Conservation (phyloP, 2,888 invertebrate genomes). For the Craniophora ligustri region DNA sequence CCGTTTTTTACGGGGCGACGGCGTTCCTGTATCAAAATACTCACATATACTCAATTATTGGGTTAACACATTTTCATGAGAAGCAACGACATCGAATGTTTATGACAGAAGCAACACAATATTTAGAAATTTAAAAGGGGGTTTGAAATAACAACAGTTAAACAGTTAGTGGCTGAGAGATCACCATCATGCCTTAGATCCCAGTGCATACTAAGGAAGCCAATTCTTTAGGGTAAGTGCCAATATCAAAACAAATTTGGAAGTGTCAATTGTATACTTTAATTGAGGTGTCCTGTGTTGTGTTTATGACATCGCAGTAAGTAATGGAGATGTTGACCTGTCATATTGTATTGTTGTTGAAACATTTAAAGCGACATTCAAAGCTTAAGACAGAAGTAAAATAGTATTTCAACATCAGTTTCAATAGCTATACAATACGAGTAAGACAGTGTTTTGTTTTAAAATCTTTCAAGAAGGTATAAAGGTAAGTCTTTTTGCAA, state of each 20-base stretch:
- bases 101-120: conserved; percentile 73
- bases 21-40: conserved; percentile 89
- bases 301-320: conserved; percentile 40
- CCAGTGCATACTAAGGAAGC: conserved; percentile 81
- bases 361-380: conserved; percentile 48
- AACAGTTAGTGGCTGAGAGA: conserved; percentile 57
- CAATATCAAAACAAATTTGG: conserved; percentile 60
- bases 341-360: conserved; percentile 52
- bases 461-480: not conserved
- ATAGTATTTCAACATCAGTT: conserved; percentile 29
- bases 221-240: conserved; percentile 78
- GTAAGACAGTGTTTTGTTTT: conserved; percentile 44
- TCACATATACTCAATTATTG: conserved; percentile 47
- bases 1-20: conserved; percentile 93
- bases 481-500: not conserved
- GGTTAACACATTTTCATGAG: conserved; percentile 52
- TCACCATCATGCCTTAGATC: conserved; percentile 71
- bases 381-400: conserved; percentile 44
- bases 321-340: conserved; percentile 50
- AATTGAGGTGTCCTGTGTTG: conserved; percentile 46
- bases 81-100: conserved; percentile 77
- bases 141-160: conserved; percentile 57
- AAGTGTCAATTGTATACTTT: conserved; percentile 65
- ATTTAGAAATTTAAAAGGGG: conserved; percentile 57
- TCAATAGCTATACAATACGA: conserved; percentile 47